Base-by-base conservation (phyloP, 2,888 invertebrate species). In the Pseudanteris insignis region DNA sequence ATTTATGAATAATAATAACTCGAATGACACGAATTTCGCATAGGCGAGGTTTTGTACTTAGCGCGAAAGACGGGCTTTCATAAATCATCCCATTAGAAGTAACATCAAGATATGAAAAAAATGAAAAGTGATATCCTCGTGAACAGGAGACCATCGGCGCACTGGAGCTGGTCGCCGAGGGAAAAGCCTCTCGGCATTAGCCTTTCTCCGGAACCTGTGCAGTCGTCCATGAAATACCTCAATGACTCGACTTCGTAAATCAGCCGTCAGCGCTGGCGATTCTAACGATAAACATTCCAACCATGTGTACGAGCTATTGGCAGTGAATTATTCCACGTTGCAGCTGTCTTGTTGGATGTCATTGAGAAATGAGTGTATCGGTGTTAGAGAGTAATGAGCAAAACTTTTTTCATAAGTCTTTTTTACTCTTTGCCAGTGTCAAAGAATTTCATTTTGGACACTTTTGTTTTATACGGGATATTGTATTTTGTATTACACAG, bases 111-210 rank as follows among this genome's bases (percentile, higher is more conserved):
- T 72, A 71, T 75, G 75, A 77, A 79, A 71, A 78, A 78, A 77
- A 79, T 78, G 79, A 78, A 79, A 79, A 78, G 76, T 76, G 77
- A 78, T 79, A 78, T 77, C 76, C 72, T 54, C 46, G 69, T 50
- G 68, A 78, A 68, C 78, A 78, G 78, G 79, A 75, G 74, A 75
- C 47, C 67, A 79, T 75, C 70, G 67, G 40, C 18, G 32, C 53
- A 46, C 38, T 41, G 71, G 70, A 75, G 71, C 48, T 70, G 34
- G 53, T 29, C 11, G 43, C 32, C 1, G 51, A 58, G 55, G 58
- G 67, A 68, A 67, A 70, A 66, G 66, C 65, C 65, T 44, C 63
- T 60, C 48, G 62, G 66, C 58, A 65, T 64, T 68, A 64, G 63
- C 61, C 64, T 69, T 67, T 68, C 66, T 63, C 65, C 44, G 40